Percentiles rank a stretch among this genome's conserved stretches.
Conservation (phyloP, 2,888 invertebrate species). For the Pristionchus mayeri region DNA sequence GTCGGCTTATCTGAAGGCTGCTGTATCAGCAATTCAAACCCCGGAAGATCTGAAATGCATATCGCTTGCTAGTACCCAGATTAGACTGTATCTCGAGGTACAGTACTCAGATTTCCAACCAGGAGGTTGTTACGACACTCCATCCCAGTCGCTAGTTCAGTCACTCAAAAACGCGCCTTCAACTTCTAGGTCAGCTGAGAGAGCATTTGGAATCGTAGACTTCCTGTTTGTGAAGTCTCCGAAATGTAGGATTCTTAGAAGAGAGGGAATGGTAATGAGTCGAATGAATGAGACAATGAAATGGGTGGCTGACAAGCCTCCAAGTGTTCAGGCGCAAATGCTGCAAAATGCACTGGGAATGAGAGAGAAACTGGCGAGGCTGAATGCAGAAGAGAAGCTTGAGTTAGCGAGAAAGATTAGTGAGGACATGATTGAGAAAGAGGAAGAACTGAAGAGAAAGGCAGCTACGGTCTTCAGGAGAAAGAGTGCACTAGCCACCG, state of each 20-base stretch:
- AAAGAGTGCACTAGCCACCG: not conserved
- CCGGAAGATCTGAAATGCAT: not conserved
- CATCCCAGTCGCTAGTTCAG: not conserved
- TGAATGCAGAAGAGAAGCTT: not conserved
- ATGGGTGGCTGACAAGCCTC: not conserved
- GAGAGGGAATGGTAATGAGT: not conserved
- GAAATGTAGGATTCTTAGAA: not conserved
- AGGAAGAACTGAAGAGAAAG: not conserved
- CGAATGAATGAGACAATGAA: not conserved
- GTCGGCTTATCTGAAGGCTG: not conserved
- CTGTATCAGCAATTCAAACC: not conserved
- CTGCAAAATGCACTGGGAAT: not conserved
- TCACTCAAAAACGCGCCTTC: not conserved
- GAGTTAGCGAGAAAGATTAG: not conserved
- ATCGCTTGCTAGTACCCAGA: not conserved
- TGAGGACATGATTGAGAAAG: not conserved
- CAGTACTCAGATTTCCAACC: not conserved
- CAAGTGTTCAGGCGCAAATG: not conserved
- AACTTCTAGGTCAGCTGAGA: not conserved
- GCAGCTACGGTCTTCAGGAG: not conserved
- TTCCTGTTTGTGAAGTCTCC: not conserved
- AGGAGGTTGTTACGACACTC: not conserved
- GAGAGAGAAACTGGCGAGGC: not conserved
- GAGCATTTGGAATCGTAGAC: not conserved
- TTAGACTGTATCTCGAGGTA: not conserved